Evolutionary conservation across 2,113 vertebrate species (phyloP).

Genomic region (Lanius collurio): DNA sequence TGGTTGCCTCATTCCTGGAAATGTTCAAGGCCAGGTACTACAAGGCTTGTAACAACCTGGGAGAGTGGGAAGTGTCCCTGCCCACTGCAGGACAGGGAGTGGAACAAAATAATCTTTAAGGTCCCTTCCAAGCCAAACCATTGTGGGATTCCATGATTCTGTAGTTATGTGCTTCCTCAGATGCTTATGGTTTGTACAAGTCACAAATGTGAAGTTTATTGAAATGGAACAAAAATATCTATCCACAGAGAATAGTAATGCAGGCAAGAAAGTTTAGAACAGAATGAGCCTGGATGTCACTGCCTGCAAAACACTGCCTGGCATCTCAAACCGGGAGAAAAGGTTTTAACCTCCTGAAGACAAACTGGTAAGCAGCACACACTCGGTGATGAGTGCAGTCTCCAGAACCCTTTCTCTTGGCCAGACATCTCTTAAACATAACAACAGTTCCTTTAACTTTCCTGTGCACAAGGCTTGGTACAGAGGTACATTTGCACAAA

Average conservation of each 20-base stretch:
- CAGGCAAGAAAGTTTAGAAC: neutral
- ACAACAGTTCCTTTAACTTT: constrained; percentile 25
- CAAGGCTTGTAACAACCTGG: neutral
- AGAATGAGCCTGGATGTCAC: neutral
- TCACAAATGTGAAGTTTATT: neutral
- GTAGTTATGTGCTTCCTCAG: neutral
- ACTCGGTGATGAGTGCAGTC: neutral
- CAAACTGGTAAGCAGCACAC: neutral
- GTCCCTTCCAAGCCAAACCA: neutral
- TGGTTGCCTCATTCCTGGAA: neutral
- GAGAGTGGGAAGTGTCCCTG: neutral
- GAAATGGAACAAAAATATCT: neutral
- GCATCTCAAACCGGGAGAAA: neutral
- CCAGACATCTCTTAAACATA: constrained; percentile 1
- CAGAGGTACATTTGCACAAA: neutral
- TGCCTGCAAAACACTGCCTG: neutral
- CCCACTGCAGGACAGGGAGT: fast-evolving
- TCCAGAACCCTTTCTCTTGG: constrained; percentile 18
- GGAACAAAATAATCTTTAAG: neutral
- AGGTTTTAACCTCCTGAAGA: neutral
- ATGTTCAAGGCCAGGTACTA: neutral
- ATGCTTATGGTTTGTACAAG: neutral
- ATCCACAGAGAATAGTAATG: neutral
- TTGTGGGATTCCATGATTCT: neutral
- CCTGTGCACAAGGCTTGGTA: neutral